Base-by-base conservation (phyloP, 2,888 invertebrate genomes). In the Smittia aterrima region DNA sequence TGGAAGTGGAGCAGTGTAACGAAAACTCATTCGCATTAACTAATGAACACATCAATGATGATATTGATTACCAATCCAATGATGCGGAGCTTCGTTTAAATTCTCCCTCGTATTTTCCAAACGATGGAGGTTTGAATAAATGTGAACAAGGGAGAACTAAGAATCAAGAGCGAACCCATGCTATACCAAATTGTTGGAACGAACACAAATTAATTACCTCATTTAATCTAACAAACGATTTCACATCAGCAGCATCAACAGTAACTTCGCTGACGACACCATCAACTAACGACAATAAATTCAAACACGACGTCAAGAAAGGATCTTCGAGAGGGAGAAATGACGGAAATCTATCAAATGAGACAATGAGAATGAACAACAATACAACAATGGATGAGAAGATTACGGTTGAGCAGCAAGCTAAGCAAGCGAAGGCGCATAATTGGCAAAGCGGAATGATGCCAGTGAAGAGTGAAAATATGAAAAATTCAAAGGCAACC, bases 1-100 rank as follows among this genome's bases (percentile, higher is more conserved):
- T 82, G 75, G 80, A 80, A 66, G 81, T 83, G 66, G 82, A 82
- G 76, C 82, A 83, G 76, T 83, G 83, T 72, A 64, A 53, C 53
- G 53, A 41, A 53, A 70, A 53, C 24, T 27, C 40, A 27, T 13
- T 6, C 9, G 24, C 71, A 32, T 58, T 71, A 71, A 27, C 71
- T 54, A 58, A 71, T 71, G 71, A 71, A 68, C 38, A 68, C 41
- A 68, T 68, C 71, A 71, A 32, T 24, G 71, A 71, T 58, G 40
- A 71, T 58, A 71, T 58, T 32, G 38, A 54, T 32, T 27, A 38
- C 71, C 11, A 38, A 27, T 16, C 18, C 7, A 18, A 71, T 58
- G 58, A 71, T 54, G 38, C 25, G 1, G 71, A 58, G 54, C 54
- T 54, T 38, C 25, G 47, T 47, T 58, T 71, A 32, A 71, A 71